Evolutionary conservation across 2,888 invertebrate species (phyloP), one percentile per base, ranked within the genome.

Genomic region (Emesis russula): DNA sequence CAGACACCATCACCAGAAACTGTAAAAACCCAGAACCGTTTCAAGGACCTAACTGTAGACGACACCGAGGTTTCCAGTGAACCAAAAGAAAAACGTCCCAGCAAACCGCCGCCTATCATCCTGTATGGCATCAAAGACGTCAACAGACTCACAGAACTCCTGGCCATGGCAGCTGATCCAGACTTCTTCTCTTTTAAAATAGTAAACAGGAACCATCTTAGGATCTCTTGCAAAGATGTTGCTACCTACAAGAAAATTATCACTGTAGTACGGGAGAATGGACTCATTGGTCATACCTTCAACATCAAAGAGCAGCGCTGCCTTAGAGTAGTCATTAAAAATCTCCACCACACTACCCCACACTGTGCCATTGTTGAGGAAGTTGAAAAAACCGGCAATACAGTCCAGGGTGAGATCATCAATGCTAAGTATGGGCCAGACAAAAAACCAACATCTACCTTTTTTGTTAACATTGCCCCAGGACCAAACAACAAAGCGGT

Each of bases 401-500:
- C 15, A 31, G 18, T 71, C 11, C 9, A 2, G 11, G 89, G 88
- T 89, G 94, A 78, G 71, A 71, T 94, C 2, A 86, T 76, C 3
- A 77, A 87, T 79, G 80, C 83, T 13, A 76, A 68, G 15, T 83
- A 84, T 83, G 92, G 93, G 15, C 89, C 92, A 13, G 86, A 94
- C 0, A 94, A 89, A 83, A 84, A 81, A 71, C 89, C 89, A 5
- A 87, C 86, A 6, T 85, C 92, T 0, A 95, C 95, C 7, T 95
- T 95, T 44, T 94, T 95, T 75, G 93, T 93, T 0, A 93, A 92
- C 66, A 4, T 94, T 0, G 74, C 71, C 48, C 83, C 86, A 25
- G 66, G 77, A 5, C 68, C 66, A 0, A 87, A 92, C 36, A 95
- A 93, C 31, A 92, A 88, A 33, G 70, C 36, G 0, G 88, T 63